Evolutionary conservation across 2,113 vertebrate species (phyloP).

Genomic region (Apodemus speciosus): DNA sequence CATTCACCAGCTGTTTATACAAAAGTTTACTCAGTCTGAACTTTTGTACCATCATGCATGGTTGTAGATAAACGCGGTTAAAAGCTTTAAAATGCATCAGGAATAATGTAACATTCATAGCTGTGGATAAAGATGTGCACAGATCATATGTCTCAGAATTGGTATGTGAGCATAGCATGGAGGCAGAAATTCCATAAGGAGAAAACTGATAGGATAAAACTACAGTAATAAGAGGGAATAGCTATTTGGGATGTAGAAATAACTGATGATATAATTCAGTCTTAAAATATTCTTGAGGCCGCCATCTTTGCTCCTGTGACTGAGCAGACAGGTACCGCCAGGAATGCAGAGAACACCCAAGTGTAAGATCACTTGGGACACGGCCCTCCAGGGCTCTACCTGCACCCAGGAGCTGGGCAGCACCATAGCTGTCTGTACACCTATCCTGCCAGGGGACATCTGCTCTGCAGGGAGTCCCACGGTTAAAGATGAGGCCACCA

Average conservation of each 20-base stretch:
- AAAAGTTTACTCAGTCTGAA: slow-evolving; percentile 15
- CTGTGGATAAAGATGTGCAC: slow-evolving; percentile 24
- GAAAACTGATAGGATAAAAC: slow-evolving; percentile 35
- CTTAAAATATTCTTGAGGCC: slow-evolving; percentile 47
- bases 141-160: slow-evolving; percentile 49
- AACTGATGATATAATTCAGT: slow-evolving; percentile 46
- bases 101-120: slow-evolving; percentile 26
- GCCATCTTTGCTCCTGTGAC: too few relatives aligned
- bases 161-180: slow-evolving; percentile 33
- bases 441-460: too few relatives aligned
- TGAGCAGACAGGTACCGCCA: too few relatives aligned
- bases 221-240: slow-evolving; percentile 21
- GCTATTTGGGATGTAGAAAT: slow-evolving; percentile 47
- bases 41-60: background rate
- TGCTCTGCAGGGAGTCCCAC: too few relatives aligned
- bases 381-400: too few relatives aligned
- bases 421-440: too few relatives aligned
- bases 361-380: too few relatives aligned
- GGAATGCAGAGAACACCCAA: too few relatives aligned
- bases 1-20: background rate
- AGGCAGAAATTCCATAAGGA: slow-evolving; percentile 1
- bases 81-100: slow-evolving; percentile 28
- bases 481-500: too few relatives aligned
- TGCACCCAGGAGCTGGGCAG: too few relatives aligned
- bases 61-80: background rate